Evolutionary conservation across 2,888 invertebrate species (phyloP).

Genomic region (Dryococelus australis): DNA sequence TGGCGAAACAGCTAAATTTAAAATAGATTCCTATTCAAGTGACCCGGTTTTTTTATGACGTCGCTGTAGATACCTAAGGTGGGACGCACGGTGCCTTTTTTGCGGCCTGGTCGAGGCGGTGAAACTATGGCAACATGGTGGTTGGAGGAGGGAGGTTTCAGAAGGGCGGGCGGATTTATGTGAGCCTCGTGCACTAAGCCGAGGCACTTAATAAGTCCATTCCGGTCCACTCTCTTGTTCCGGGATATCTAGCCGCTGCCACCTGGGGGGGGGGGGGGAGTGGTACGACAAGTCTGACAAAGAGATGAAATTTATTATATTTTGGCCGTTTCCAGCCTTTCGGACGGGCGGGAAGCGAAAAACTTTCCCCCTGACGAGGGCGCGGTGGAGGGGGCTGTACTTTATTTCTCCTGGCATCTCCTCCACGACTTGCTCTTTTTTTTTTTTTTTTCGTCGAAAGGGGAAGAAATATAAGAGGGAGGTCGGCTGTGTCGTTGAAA

Average conservation of each 20-base stretch:
- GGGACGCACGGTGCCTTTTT: background rate
- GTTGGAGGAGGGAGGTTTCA: background rate
- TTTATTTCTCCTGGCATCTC: background rate
- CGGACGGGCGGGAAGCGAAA: background rate
- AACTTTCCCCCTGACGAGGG: background rate
- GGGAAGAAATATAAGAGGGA: background rate
- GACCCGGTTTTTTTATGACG: too few species aligned
- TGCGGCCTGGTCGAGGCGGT: background rate
- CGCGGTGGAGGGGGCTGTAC: background rate
- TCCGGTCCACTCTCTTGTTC: background rate
- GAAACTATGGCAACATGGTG: background rate
- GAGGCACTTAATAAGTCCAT: background rate
- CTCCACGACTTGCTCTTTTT: background rate
- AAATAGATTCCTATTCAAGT: too few species aligned
- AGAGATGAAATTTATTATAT: slow-evolving; percentile 16
- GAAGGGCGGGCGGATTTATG: background rate
- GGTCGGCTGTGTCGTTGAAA: background rate
- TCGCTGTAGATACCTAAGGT: too few species aligned
- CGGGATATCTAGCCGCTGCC: background rate
- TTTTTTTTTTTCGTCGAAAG: background rate
- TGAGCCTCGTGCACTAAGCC: background rate
- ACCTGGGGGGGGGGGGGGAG: background rate
- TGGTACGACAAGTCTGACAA: background rate
- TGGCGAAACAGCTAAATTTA: too few species aligned
- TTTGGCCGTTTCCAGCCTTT: background rate